Conservation (phyloP, 1,140 invertebrate genomes). For the Drosophila paulistorum region DNA sequence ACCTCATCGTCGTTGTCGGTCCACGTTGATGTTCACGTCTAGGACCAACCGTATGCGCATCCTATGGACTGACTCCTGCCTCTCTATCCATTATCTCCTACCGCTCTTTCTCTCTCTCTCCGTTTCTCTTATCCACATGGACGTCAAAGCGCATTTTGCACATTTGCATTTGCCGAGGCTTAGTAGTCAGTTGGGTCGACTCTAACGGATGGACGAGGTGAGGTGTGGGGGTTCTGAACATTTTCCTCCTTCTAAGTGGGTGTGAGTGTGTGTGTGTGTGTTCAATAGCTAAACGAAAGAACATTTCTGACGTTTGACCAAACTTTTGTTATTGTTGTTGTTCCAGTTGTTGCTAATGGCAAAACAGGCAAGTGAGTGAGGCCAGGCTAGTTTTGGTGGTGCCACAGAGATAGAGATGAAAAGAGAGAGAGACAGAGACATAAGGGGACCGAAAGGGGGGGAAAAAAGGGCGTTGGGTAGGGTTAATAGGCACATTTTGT, state of each 20-base stretch:
- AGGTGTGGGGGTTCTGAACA: not conserved
- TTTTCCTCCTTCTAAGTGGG: slow-evolving; percentile 1
- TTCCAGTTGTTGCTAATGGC: slow-evolving; percentile 55
- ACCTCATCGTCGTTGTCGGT: slow-evolving; percentile 17
- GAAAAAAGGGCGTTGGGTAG: not conserved
- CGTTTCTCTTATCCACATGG: slow-evolving; percentile 28
- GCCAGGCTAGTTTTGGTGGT: slow-evolving; percentile 11
- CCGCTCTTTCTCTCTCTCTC: slow-evolving; percentile 9
- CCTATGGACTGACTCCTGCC: not conserved
- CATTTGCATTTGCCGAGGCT: slow-evolving; percentile 67
- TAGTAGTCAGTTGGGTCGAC: slow-evolving; percentile 17
- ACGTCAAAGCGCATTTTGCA: slow-evolving; percentile 75
- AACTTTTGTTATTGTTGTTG: slow-evolving; percentile 61
- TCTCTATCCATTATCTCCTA: no score
- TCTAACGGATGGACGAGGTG: not conserved
- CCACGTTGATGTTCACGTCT: slow-evolving; percentile 34
- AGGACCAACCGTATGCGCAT: slow-evolving; percentile 14
- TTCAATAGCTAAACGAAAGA: slow-evolving; percentile 55
- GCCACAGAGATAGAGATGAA: not conserved
- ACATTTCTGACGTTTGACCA: slow-evolving; percentile 71
- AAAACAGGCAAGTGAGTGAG: slow-evolving; percentile 15
- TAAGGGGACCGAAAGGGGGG: not conserved
- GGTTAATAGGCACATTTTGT: slow-evolving; percentile 54
- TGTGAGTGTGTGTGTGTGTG: slow-evolving; percentile 28
- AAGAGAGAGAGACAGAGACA: not conserved